Percentiles rank a stretch among this genome's conserved stretches.
These are phyloP conservation scores for Argya squamiceps DNA, from an alignment of 2,797 vertebrate species.

Conservation along the genomic window DNA sequence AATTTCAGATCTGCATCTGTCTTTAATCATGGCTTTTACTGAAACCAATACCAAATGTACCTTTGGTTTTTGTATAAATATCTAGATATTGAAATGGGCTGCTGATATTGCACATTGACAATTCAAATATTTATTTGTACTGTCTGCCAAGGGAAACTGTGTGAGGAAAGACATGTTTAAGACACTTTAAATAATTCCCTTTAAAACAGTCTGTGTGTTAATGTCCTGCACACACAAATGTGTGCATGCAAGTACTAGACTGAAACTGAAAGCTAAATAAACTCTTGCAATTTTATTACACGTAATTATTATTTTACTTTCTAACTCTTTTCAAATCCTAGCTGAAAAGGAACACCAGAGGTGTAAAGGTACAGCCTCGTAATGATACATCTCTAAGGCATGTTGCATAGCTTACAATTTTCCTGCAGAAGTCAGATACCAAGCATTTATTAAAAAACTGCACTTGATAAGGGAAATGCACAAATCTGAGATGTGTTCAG, in stretches of 20 bases:
- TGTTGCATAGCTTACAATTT: background rate
- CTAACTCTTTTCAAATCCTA: background rate
- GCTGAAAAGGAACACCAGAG: background rate
- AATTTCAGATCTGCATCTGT: background rate
- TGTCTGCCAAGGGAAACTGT: background rate
- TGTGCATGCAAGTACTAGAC: background rate
- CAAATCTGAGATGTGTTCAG: background rate
- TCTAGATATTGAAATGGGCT: background rate
- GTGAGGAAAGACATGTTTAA: background rate
- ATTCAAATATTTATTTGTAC: background rate
- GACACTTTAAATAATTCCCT: background rate
- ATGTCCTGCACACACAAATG: fast-evolving
- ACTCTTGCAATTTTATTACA: background rate
- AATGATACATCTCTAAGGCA: background rate
- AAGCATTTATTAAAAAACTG: background rate
- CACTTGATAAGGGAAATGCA: background rate
- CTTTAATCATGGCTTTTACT: background rate
- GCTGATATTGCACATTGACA: background rate
- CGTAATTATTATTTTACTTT: background rate
- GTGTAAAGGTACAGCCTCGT: background rate
- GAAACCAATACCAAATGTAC: background rate
- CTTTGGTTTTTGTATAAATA: background rate
- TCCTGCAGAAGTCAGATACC: background rate
- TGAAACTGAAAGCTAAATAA: background rate
- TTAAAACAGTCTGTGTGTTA: background rate